Evolutionary conservation across 2,888 invertebrate species (phyloP), one percentile per base, ranked within the genome.

Genomic region (Meganola albula): DNA sequence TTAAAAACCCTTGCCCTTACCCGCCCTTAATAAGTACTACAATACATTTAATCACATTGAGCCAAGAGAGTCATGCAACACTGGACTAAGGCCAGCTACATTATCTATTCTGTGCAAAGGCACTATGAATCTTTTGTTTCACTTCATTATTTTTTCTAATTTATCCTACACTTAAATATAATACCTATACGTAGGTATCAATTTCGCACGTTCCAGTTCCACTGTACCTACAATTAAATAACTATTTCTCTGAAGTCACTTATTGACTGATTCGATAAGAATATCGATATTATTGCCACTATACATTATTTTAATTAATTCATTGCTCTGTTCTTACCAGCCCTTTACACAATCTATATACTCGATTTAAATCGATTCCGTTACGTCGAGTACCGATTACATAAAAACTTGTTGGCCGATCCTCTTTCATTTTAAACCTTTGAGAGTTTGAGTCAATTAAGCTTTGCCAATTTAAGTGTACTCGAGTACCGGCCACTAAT

Each of bases 391-490:
- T 60, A 58, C 55, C 37, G 61, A 56, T 53, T 49, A 56, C 66
- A 71, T 57, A 75, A 74, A 76, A 74, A 74, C 63, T 62, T 53
- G 69, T 58, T 53, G 50, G 55, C 55, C 57, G 54, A 53, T 42
- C 43, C 47, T 60, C 56, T 65, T 76, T 79, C 79, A 82, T 82
- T 84, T 80, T 74, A 69, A 80, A 73, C 73, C 75, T 79, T 74
- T 70, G n/a, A n/a, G n/a, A n/a, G n/a, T n/a, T n/a, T n/a, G 72
- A 83, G 79, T 79, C 83, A 84, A 85, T 85, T 85, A 85, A 84
- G 74, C 74, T 69, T 74, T 59, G 75, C 79, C 82, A 75, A 80
- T 82, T 82, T 80, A 78, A 82, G 80, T 73, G 73, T 69, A 63
- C 67, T 53, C 66, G 63, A 66, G 70, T 69, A 74, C 66, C 69